A percentile compares a stretch with the other conserved stretches of the same genome.
phyloP scores from a whole-genome alignment of 2,113 vertebrate genomes.

The Antechinus stuartii region DNA sequence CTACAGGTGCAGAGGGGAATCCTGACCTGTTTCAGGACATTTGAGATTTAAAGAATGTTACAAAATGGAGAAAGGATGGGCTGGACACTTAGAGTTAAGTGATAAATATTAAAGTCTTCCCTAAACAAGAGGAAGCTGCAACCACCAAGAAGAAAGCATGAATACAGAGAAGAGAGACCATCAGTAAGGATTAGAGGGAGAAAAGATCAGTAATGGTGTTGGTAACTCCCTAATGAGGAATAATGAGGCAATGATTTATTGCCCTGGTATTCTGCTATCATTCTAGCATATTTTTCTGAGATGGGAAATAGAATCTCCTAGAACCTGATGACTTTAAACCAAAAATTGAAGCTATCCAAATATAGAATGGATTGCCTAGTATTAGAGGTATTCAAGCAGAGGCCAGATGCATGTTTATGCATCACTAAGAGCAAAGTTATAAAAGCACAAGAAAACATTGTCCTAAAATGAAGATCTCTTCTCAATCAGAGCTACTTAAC shows the following conservation, averaged over 20 bases:
- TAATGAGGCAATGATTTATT: not conserved
- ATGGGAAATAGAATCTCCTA: not conserved
- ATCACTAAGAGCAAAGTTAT: not conserved
- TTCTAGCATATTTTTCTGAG: not conserved
- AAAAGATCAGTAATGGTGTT: not conserved
- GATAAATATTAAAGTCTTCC: not conserved
- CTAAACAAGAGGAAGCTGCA: not conserved
- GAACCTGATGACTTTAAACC: not conserved
- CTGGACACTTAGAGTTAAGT: not conserved
- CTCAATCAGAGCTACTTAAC: not conserved
- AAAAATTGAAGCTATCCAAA: not conserved
- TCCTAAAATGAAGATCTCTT: not conserved
- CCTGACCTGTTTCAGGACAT: not conserved
- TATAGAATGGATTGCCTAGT: not conserved
- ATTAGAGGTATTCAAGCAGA: not conserved
- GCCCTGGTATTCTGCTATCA: not conserved
- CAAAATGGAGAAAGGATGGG: not conserved
- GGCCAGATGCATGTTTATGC: not conserved
- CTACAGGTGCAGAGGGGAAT: not conserved
- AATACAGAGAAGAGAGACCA: not conserved
- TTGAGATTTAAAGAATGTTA: not conserved
- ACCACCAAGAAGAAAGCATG: not conserved
- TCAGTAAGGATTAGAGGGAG: not conserved
- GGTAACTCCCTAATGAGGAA: not conserved
- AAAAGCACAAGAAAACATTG: not conserved